phyloP scores from a whole-genome alignment of 2,888 invertebrate genomes.

The Hirtodrosophila alboralis region DNA sequence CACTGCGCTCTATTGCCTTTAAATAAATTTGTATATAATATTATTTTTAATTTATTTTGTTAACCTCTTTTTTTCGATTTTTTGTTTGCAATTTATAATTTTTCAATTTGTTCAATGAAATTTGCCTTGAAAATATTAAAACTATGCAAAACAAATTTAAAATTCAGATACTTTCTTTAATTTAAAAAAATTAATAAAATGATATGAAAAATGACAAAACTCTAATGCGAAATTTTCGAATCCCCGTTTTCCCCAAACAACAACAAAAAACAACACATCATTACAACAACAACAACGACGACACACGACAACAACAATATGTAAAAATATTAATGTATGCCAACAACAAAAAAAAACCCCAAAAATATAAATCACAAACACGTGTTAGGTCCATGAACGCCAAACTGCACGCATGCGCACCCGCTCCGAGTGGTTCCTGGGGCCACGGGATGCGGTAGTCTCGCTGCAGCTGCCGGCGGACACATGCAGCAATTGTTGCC shows the following conservation, averaged over 20 bases:
- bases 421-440: slow-evolving; percentile 98
- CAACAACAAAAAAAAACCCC: too few relatives aligned
- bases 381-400: slow-evolving; percentile 93
- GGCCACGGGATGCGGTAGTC: slow-evolving; percentile 80
- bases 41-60: slow-evolving; percentile 15
- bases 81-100: slow-evolving; percentile 14
- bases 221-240: slow-evolving; percentile 76
- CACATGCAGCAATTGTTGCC: slow-evolving; percentile 82
- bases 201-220: slow-evolving; percentile 47
- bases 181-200: neutral
- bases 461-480: slow-evolving; percentile 78
- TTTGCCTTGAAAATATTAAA: slow-evolving; percentile 14
- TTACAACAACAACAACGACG: slow-evolving; percentile 49
- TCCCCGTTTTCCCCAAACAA: slow-evolving; percentile 65
- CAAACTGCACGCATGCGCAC: slow-evolving; percentile 98
- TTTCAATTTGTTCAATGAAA: slow-evolving; percentile 23
- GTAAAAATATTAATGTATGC: too few relatives aligned
- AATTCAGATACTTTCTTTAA: slow-evolving; percentile 10
- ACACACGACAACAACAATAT: slow-evolving; percentile 26
- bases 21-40: slow-evolving; percentile 41
- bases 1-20: slow-evolving; percentile 12
- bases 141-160: slow-evolving; percentile 26
- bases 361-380: slow-evolving; percentile 34
- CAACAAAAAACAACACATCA: slow-evolving; percentile 41
- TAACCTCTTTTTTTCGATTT: slow-evolving; percentile 18